phyloP scores from a whole-genome alignment of 2,888 invertebrate genomes.

The Corbicula japonica region DNA sequence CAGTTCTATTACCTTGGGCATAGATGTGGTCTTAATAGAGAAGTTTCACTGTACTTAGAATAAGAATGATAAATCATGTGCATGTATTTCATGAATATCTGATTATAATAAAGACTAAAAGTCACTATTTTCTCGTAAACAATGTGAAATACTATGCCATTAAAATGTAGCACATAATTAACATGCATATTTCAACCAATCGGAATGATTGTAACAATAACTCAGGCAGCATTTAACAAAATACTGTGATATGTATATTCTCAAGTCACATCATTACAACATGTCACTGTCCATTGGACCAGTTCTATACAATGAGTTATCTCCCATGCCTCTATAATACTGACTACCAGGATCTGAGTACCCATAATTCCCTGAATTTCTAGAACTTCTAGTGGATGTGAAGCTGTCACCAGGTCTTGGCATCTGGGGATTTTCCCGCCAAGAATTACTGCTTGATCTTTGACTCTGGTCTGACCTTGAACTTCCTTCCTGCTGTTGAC shows the following conservation, averaged over 20 bases:
- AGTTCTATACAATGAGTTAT: constrained; percentile 47
- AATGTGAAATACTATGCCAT: too few relatives aligned
- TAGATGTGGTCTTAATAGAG: too few relatives aligned
- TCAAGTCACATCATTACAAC: constrained; percentile 66
- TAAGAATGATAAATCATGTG: too few relatives aligned
- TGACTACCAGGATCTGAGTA: constrained; percentile 31
- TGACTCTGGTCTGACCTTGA: constrained; percentile 27
- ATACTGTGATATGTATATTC: constrained; percentile 65
- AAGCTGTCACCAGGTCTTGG: constrained; percentile 41
- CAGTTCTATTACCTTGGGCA: too few relatives aligned
- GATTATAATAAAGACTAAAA: too few relatives aligned
- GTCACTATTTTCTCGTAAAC: too few relatives aligned
- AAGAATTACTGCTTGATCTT: background rate
- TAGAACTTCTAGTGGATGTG: constrained; percentile 50
- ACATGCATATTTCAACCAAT: constrained; percentile 27
- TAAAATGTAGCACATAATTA: too few relatives aligned
- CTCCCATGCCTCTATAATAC: constrained; percentile 51
- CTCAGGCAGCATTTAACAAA: constrained; percentile 60
- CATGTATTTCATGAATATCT: too few relatives aligned
- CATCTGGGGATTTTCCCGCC: constrained; percentile 18
- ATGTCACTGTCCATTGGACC: constrained; percentile 78
- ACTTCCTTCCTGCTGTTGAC: constrained; percentile 63
- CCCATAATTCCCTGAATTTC: constrained; percentile 36
- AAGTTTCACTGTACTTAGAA: too few relatives aligned
- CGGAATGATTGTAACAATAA: constrained; percentile 61